Evolutionary conservation across 2,888 invertebrate genomes (phyloP).

Genomic region (Drosophila aldrichi): DNA sequence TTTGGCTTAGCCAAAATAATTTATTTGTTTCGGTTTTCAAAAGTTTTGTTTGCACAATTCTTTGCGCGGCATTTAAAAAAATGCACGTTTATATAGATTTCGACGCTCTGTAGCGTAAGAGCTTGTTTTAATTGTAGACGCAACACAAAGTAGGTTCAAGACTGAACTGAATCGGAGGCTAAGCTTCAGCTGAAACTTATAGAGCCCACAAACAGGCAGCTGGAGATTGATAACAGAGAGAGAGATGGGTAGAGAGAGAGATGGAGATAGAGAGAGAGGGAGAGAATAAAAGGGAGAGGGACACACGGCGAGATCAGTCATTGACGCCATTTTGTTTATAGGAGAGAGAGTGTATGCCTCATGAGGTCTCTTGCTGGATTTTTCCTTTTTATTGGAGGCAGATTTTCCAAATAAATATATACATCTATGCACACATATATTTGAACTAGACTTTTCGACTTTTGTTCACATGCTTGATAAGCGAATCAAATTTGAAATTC

Average conservation of each 20-base stretch:
- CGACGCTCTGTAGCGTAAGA: constrained; percentile 29
- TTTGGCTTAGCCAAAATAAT: constrained; percentile 1
- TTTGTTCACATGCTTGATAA: constrained; percentile 33
- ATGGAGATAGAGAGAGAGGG: not conserved
- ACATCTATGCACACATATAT: not conserved
- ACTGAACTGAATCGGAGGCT: constrained; percentile 60
- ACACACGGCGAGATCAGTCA: constrained; percentile 34
- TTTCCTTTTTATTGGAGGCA: constrained; percentile 33
- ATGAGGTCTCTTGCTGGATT: constrained; percentile 19
- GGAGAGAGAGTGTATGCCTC: not conserved
- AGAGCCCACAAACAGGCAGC: constrained; percentile 36
- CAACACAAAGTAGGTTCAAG: constrained; percentile 55
- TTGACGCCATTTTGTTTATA: constrained; percentile 56
- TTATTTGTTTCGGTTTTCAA: not conserved
- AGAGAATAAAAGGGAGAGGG: constrained; percentile 17
- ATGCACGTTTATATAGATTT: constrained; percentile 36
- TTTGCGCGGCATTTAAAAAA: constrained; percentile 34
- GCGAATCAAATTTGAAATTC: constrained; percentile 4
- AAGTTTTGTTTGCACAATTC: constrained; percentile 24
- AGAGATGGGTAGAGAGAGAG: constrained; percentile 19
- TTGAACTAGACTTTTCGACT: constrained; percentile 32
- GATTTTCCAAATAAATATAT: constrained; percentile 18
- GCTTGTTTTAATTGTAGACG: constrained; percentile 13
- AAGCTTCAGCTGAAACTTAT: constrained; percentile 55
- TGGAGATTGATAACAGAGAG: constrained; percentile 35